Base-by-base conservation (phyloP, 2,113 vertebrate genomes). In the Myotis yumanensis region DNA sequence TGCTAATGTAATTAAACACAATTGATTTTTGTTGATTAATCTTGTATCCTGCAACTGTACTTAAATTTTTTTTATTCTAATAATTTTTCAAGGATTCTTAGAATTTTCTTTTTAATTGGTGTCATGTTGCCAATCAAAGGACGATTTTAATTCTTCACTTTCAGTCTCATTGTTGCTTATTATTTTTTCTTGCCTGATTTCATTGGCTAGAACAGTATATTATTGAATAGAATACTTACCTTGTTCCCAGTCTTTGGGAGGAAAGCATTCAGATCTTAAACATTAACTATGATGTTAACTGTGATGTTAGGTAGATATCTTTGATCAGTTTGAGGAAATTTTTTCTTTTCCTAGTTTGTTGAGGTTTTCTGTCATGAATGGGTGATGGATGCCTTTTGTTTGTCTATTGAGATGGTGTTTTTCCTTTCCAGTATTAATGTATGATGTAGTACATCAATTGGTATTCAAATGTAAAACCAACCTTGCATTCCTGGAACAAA, bases 111-210 rank as follows among this genome's bases (percentile, higher is more conserved):
- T 93, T 7, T 76, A 48, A 59, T 73, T 43, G 43, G 20, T 40
- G 30, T 73, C 35, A 62, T 59, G 54, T 94, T 14, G n/a, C 83
- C 35, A 66, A 6, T 80, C 30, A 81, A 89, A 52, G 46, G 35
- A 73, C 22, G 72, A 11, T 90, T 89, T 48, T 86, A 72, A 48
- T 86, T 72, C 66, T 90, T 72, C 52, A 28, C 48, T 94, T 79
- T 32, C 5, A 52, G 0, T 43, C 7, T 85, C 14, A 51, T 64
- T 80, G 11, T 25, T 68, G 52, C 37, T 51, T 43, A 14, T 76
- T 72, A 64, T 18, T 71, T 79, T 76, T 84, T 85, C 23, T 69
- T 71, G 51, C 20, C 23, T 85, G 20, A 46, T 89, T 75, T 52
- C 20, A 3, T 28, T 73, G 52, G 37, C 32, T 87, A 84, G 37